phyloP scores from a whole-genome alignment of 2,113 vertebrate genomes.

The Callipepla californica region DNA sequence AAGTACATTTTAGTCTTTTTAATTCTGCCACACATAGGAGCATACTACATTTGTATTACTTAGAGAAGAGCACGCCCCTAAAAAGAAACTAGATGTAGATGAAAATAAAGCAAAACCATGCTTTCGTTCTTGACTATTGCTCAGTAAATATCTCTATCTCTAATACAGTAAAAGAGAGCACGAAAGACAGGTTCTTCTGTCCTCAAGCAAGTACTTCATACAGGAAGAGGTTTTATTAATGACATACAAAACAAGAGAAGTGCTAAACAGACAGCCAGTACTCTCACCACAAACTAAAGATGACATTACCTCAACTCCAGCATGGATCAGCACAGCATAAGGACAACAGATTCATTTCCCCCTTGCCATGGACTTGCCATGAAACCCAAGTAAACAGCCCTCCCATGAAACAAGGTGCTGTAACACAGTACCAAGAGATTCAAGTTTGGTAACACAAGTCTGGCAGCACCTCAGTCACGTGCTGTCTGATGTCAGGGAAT shows the following conservation, averaged over 20 bases:
- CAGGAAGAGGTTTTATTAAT: neutral
- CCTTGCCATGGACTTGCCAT: neutral
- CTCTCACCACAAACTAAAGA: neutral
- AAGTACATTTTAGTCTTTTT: neutral
- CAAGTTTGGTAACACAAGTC: neutral
- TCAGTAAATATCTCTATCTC: neutral
- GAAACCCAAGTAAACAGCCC: neutral
- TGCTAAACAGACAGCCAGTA: neutral
- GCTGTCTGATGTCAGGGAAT: neutral
- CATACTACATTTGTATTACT: neutral
- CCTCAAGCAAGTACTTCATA: neutral
- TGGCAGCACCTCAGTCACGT: neutral
- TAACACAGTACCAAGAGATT: neutral
- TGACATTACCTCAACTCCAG: neutral
- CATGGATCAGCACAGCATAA: neutral
- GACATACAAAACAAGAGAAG: fast-evolving
- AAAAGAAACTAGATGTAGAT: neutral
- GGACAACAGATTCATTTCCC: neutral
- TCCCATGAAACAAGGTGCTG: neutral
- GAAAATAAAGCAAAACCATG: neutral
- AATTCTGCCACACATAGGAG: neutral
- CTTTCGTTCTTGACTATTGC: neutral
- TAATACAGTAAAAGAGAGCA: fast-evolving
- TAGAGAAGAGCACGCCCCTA: neutral
- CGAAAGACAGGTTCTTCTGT: neutral